Evolutionary conservation across 2,888 invertebrate genomes (phyloP).

Genomic region (Perizoma affinitatum): DNA sequence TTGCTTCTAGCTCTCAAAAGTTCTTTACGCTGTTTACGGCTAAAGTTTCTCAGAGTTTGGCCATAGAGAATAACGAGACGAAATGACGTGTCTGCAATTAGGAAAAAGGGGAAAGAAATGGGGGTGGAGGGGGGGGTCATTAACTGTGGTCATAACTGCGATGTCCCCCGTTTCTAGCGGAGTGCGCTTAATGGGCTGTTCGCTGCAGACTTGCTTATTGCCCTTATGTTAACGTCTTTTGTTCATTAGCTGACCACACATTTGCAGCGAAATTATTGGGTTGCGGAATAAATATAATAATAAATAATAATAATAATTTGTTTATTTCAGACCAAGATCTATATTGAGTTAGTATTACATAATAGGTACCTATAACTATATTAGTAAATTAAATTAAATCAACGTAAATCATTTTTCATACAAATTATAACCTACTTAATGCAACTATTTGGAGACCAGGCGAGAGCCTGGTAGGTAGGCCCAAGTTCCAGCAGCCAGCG

Average conservation of each 20-base stretch:
- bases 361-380: no score
- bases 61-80: slow-evolving; percentile 44
- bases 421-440: no score
- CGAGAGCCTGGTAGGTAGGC: no score
- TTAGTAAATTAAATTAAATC: no score
- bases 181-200: slow-evolving; percentile 37
- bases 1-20: slow-evolving; percentile 53
- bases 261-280: slow-evolving; percentile 15
- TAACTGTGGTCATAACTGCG: slow-evolving; percentile 37
- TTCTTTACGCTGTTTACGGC: slow-evolving; percentile 47
- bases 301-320: no score
- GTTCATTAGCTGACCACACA: slow-evolving; percentile 32
- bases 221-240: slow-evolving; percentile 33
- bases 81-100: slow-evolving; percentile 36
- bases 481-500: no score
- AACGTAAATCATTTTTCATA: no score
- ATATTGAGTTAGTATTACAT: no score
- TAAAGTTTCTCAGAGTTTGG: slow-evolving; percentile 60
- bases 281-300: no score
- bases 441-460: no score
- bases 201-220: slow-evolving; percentile 35
- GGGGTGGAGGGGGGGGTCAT: slow-evolving; percentile 28
- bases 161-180: slow-evolving; percentile 32
- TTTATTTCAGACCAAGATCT: no score
- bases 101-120: slow-evolving; percentile 15